Evolutionary conservation across 2,888 invertebrate genomes (phyloP).

Genomic region (Lasioglossum villosulum): DNA sequence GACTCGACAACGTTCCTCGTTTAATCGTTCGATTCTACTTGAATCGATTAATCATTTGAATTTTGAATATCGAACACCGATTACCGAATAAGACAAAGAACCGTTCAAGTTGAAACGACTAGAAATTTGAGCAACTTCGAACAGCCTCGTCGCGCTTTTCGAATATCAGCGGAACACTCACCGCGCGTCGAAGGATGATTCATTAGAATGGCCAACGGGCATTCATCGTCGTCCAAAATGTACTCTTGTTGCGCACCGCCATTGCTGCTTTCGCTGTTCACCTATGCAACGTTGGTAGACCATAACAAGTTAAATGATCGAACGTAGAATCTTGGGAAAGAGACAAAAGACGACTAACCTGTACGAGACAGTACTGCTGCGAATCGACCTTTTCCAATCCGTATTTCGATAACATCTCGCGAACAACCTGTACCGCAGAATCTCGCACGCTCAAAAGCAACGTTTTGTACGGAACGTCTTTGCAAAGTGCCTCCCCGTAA

Average conservation of each 20-base stretch:
- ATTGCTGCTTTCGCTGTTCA: conserved; percentile 84
- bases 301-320: background rate
- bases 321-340: background rate
- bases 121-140: background rate
- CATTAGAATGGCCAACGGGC: conserved; percentile 97
- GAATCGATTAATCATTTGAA: background rate
- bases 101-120: too few relatives aligned
- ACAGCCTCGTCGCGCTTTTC: background rate
- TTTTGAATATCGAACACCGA: background rate
- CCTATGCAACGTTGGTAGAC: conserved; percentile 72
- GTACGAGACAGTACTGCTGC: conserved; percentile 96
- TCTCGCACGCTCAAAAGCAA: conserved; percentile 96
- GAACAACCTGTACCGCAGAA: conserved; percentile 95
- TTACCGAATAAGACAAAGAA: background rate
- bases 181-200: conserved; percentile 94
- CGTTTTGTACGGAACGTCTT: conserved; percentile 99
- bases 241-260: conserved; percentile 92
- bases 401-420: conserved; percentile 99
- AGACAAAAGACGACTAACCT: conserved; percentile 87
- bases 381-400: conserved; percentile 96
- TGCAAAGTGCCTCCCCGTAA: conserved; percentile 97
- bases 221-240: conserved; percentile 98
- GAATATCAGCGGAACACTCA: conserved; percentile 86
- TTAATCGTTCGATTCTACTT: background rate
- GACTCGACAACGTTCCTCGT: background rate